Percentiles rank a stretch among this genome's conserved stretches.
These are phyloP conservation scores for Frankliniella fusca DNA, from an alignment of 2,888 invertebrate genomes.

Conservation along the genomic window DNA sequence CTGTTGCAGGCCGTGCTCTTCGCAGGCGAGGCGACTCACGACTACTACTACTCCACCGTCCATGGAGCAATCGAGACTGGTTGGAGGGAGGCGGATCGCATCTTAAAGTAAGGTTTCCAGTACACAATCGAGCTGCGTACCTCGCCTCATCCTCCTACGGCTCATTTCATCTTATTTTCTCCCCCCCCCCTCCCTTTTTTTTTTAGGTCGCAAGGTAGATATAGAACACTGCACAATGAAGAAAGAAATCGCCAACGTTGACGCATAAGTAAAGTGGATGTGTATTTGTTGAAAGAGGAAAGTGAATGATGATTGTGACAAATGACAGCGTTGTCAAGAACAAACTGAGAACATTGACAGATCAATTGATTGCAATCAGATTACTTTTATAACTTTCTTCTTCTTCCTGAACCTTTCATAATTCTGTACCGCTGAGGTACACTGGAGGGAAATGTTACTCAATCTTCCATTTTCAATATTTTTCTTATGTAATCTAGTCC, in stretches of 20 bases:
- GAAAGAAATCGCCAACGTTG: not conserved
- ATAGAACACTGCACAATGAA: not conserved
- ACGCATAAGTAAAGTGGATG: not conserved
- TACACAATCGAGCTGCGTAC: not conserved
- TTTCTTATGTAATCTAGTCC: not conserved
- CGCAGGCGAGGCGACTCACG: constrained; percentile 65
- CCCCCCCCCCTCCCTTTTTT: not conserved
- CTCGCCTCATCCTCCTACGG: not conserved
- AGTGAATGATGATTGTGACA: not conserved
- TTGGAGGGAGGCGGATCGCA: constrained; percentile 63
- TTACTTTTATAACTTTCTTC: not conserved
- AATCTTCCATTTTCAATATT: not conserved
- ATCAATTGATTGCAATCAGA: not conserved
- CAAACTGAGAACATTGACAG: not conserved
- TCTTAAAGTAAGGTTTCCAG: constrained; percentile 41
- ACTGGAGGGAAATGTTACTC: not conserved
- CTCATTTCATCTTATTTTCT: not conserved
- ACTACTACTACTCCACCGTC: constrained; percentile 60
- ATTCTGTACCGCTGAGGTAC: not conserved
- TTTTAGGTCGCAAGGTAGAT: not conserved
- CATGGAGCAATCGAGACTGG: constrained; percentile 74
- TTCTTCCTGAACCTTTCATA: not conserved
- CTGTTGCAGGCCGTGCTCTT: constrained; percentile 56
- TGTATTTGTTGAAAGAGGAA: not conserved
- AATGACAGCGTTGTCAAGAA: not conserved